These are phyloP conservation scores for Aporophyla nigra DNA, from an alignment of 2,888 invertebrate species.

Conservation along the genomic window DNA sequence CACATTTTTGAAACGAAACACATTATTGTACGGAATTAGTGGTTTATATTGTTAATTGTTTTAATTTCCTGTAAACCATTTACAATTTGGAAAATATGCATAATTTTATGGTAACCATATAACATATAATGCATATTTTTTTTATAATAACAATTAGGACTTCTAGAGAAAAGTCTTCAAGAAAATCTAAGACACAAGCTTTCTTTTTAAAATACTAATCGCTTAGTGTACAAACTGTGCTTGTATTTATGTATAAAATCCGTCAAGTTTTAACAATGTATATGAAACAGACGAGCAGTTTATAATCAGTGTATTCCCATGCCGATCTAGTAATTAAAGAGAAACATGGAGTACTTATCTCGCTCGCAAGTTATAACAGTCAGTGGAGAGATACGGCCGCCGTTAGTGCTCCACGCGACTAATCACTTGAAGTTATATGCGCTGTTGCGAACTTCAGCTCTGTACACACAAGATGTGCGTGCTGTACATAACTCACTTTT, in stretches of 20 bases:
- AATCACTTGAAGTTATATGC: slow-evolving; percentile 43
- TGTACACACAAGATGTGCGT: slow-evolving; percentile 33
- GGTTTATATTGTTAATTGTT: background rate
- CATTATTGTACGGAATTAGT: background rate
- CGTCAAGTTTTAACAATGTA: background rate
- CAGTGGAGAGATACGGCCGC: slow-evolving; percentile 39
- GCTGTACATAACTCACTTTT: slow-evolving; percentile 7
- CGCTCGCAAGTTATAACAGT: slow-evolving; percentile 36
- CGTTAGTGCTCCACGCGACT: slow-evolving; percentile 26
- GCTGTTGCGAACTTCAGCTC: slow-evolving; percentile 26
- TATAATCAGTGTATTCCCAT: slow-evolving; percentile 41
- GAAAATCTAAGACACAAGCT: background rate
- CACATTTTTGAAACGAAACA: background rate
- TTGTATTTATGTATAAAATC: background rate
- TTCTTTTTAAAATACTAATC: background rate
- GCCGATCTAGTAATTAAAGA: slow-evolving; percentile 43
- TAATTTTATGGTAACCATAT: background rate
- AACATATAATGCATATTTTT: background rate
- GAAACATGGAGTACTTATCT: slow-evolving; percentile 46
- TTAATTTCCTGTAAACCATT: background rate
- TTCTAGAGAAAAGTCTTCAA: background rate
- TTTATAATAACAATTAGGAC: background rate
- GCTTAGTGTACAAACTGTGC: background rate
- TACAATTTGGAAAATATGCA: background rate
- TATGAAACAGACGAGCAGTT: slow-evolving; percentile 19